phyloP scores from a whole-genome alignment of 2,113 vertebrate genomes.

The western clawed frog (Xenopus tropicalis) region DNA sequence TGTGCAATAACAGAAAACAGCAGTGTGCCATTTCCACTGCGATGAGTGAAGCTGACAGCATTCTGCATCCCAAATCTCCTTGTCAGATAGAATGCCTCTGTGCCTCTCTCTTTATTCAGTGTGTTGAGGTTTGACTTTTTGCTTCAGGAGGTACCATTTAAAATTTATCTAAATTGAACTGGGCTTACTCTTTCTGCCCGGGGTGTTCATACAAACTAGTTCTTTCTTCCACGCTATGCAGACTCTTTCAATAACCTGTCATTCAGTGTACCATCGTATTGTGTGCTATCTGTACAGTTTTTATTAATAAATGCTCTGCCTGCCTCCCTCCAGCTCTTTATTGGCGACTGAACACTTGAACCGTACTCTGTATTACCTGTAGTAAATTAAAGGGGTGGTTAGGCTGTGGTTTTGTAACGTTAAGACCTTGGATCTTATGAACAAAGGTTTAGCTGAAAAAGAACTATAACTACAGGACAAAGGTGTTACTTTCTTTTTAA shows the following conservation, averaged over 20 bases:
- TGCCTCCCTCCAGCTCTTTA: background rate
- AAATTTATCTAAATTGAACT: constrained; percentile 42
- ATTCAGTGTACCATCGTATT: constrained; percentile 2
- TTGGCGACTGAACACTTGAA: background rate
- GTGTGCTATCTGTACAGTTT: background rate
- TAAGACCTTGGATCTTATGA: no score
- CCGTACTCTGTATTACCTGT: background rate
- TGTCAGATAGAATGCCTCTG: constrained; percentile 10
- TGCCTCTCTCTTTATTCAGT: constrained; percentile 27
- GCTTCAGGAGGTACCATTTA: constrained; percentile 27
- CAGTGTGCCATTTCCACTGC: constrained; percentile 3
- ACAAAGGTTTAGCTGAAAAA: no score
- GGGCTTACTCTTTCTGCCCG: constrained; percentile 26
- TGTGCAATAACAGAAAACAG: constrained; percentile 18
- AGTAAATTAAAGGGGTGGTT: no score
- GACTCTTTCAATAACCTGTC: constrained; percentile 10
- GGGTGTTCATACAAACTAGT: constrained; percentile 21
- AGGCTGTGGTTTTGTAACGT: no score
- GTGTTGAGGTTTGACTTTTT: constrained; percentile 35
- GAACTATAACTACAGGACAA: no score
- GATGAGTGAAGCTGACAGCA: constrained; percentile 25
- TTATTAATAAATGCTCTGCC: background rate
- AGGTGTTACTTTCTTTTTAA: no score
- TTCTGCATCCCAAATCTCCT: constrained; percentile 10
- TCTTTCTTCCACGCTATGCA: constrained; percentile 19